Evolutionary conservation across 2,797 vertebrate species (phyloP).

Genomic region (Alfaro cultratus): DNA sequence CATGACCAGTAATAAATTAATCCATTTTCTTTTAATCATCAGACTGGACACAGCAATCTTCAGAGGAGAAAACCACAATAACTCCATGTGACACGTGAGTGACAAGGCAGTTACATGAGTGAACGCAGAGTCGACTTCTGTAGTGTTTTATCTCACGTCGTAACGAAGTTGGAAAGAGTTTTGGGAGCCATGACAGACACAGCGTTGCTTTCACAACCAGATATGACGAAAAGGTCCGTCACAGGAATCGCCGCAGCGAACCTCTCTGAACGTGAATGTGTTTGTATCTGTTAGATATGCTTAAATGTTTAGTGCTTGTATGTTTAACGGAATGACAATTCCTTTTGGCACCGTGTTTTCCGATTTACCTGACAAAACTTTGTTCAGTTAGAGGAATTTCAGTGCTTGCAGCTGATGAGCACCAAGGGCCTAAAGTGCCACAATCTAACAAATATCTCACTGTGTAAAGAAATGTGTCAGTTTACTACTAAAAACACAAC

Average conservation of each 20-base stretch:
- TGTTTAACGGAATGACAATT: neutral
- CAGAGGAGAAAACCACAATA: constrained; percentile 51
- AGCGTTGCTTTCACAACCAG: constrained; percentile 21
- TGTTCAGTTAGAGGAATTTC: neutral
- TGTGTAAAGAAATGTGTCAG: neutral
- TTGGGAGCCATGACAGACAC: constrained; percentile 20
- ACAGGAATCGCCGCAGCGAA: neutral
- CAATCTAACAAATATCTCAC: constrained; percentile 2
- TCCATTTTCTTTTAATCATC: constrained; percentile 67
- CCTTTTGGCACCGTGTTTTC: constrained; percentile 12
- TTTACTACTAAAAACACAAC: neutral
- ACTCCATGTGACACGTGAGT: constrained; percentile 65
- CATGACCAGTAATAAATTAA: constrained; percentile 82
- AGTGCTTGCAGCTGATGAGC: neutral
- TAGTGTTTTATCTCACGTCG: constrained; percentile 60
- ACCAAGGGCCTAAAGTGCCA: neutral
- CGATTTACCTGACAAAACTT: constrained; percentile 1
- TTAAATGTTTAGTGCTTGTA: neutral
- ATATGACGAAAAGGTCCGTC: neutral
- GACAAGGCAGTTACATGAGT: constrained; percentile 66
- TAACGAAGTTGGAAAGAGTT: constrained; percentile 65
- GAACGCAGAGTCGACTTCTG: constrained; percentile 41
- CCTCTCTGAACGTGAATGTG: constrained; percentile 1
- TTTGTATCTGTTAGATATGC: constrained; percentile 7
- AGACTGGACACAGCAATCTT: constrained; percentile 56